phyloP scores from a whole-genome alignment of 2,113 vertebrate genomes.

The Malurus alboscapulatus region DNA sequence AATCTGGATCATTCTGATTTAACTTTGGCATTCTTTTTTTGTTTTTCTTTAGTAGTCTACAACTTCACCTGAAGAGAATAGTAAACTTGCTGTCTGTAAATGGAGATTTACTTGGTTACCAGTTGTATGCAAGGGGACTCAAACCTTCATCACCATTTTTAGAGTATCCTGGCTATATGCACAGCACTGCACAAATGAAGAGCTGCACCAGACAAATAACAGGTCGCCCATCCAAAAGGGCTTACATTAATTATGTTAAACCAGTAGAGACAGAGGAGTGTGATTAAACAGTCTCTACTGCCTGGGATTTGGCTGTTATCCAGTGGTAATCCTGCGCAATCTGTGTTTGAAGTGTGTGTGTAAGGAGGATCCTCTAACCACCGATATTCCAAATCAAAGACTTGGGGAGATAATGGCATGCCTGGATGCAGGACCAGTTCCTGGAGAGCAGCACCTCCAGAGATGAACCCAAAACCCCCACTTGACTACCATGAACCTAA shows the following conservation, averaged over 20 bases:
- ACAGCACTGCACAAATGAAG: not conserved
- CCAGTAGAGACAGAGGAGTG: constrained; percentile 46
- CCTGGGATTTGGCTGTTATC: constrained; percentile 42
- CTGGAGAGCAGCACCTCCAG: constrained; percentile 26
- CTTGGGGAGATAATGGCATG: not conserved
- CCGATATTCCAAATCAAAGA: not conserved
- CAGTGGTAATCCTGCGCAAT: constrained; percentile 21
- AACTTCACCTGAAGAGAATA: not conserved
- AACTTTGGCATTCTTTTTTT: not conserved
- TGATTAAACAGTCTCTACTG: constrained; percentile 56
- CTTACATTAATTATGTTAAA: constrained; percentile 64
- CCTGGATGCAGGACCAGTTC: not conserved
- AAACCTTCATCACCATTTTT: not conserved
- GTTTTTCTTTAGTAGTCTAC: not conserved
- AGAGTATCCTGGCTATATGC: not conserved
- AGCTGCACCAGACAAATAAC: constrained; percentile 28
- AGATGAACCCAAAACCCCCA: not conserved
- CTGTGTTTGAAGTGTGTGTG: not conserved
- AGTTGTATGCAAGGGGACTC: not conserved
- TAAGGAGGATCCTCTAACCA: not conserved
- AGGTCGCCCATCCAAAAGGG: constrained; percentile 25
- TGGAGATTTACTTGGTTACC: not conserved
- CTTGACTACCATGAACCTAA: not conserved
- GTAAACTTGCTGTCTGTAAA: not conserved
- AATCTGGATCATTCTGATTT: not conserved